A percentile compares a stretch with the other conserved stretches of the same genome.
These are phyloP conservation scores for Drosophila miranda DNA, from an alignment of 1,140 invertebrate species.

Conservation along the genomic window DNA sequence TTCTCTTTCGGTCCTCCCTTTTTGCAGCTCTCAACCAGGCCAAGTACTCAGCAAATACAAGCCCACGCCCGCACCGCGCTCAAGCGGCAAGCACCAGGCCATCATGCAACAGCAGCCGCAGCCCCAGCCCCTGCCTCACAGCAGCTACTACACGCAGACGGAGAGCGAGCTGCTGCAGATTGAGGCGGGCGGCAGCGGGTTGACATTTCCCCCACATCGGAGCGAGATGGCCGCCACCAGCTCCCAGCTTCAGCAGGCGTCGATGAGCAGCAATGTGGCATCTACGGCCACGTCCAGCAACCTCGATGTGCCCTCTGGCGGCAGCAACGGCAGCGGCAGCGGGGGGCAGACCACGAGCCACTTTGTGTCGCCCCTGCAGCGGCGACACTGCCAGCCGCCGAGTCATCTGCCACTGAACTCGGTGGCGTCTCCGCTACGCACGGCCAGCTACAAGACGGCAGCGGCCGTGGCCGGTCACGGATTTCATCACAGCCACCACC, in stretches of 20 bases:
- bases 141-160: slow-evolving; percentile 80
- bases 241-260: slow-evolving; percentile 17
- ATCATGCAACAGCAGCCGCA: slow-evolving; percentile 72
- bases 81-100: slow-evolving; percentile 19
- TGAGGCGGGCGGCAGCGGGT: slow-evolving; percentile 64
- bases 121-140: slow-evolving; percentile 44
- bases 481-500: slow-evolving; percentile 72
- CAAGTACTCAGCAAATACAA: slow-evolving; percentile 43
- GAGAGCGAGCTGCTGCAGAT: slow-evolving; percentile 77
- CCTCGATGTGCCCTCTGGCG: slow-evolving; percentile 60
- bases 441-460: slow-evolving; percentile 68
- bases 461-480: slow-evolving; percentile 44
- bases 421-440: slow-evolving; percentile 72
- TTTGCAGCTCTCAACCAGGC: slow-evolving; percentile 42
- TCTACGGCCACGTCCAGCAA: slow-evolving; percentile 49
- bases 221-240: slow-evolving; percentile 12
- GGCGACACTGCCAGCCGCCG: slow-evolving; percentile 76
- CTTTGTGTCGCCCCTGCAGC: slow-evolving; percentile 72
- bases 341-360: slow-evolving; percentile 43
- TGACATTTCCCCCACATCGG: slow-evolving; percentile 41
- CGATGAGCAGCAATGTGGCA: slow-evolving; percentile 26
- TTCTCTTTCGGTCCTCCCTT: not conserved
- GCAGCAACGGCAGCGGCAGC: slow-evolving; percentile 55
- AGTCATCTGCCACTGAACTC: slow-evolving; percentile 76
- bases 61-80: slow-evolving; percentile 67